Evolutionary conservation across 30 jellyfish, hydroid and myxozoan species (phyloP).

Genomic region (Cassiopea xamachana): DNA sequence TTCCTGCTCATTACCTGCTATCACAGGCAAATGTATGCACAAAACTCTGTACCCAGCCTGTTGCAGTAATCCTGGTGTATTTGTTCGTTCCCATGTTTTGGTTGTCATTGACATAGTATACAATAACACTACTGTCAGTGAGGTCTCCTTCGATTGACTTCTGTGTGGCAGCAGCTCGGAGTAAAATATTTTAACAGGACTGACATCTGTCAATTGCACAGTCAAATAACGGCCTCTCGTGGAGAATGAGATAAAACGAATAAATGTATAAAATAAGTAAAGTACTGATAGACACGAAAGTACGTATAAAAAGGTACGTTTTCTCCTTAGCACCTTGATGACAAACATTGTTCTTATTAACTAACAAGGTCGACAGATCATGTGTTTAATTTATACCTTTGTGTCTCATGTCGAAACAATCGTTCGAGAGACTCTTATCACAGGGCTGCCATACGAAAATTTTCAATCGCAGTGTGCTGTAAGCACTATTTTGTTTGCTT

Average conservation of each 20-base stretch:
- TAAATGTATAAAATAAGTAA: background rate
- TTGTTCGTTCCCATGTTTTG: slow-evolving; percentile 60
- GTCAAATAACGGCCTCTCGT: slow-evolving; percentile 2
- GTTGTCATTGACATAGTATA: slow-evolving; percentile 17
- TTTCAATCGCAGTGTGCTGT: too few relatives aligned
- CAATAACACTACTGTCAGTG: slow-evolving; percentile 50
- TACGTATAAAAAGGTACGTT: background rate
- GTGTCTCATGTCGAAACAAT: too few relatives aligned
- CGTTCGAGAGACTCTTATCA: too few relatives aligned
- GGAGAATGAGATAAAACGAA: background rate
- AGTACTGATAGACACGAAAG: background rate
- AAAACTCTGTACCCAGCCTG: slow-evolving; percentile 58
- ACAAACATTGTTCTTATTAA: background rate
- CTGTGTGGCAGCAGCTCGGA: background rate
- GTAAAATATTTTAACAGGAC: slow-evolving; percentile 8
- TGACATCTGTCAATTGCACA: slow-evolving; percentile 1
- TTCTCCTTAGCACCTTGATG: background rate
- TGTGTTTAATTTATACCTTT: background rate
- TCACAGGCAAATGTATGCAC: slow-evolving; percentile 47
- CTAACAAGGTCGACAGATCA: background rate
- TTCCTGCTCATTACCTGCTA: background rate
- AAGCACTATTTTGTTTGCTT: too few relatives aligned
- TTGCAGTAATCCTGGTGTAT: slow-evolving; percentile 52
- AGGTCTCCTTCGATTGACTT: background rate
- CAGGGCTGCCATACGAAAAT: too few relatives aligned